phyloP scores from a whole-genome alignment of 1,140 invertebrate species.

The Pachypsylla venusta region DNA sequence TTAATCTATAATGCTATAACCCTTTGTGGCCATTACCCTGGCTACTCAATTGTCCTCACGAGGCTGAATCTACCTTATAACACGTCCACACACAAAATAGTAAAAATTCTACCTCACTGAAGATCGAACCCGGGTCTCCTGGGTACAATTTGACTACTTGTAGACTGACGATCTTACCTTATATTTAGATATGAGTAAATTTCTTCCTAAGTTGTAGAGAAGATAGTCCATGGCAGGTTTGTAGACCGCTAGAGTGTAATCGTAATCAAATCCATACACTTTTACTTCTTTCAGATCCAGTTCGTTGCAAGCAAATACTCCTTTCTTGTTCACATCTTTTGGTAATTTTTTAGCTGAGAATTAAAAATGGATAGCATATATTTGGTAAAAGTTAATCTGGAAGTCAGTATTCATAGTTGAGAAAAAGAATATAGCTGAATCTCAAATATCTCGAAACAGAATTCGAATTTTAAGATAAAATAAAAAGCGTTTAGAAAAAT shows the following conservation, averaged over 20 bases:
- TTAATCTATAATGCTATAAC: too few relatives aligned
- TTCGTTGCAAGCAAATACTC: slow-evolving; percentile 96
- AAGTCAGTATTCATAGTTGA: too few relatives aligned
- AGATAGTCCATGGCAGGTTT: slow-evolving; percentile 76
- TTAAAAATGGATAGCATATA: too few relatives aligned
- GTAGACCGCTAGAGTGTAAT: slow-evolving; percentile 95
- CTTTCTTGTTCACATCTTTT: slow-evolving; percentile 63
- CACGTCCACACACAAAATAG: background rate
- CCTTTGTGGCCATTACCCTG: too few relatives aligned
- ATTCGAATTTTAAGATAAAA: too few relatives aligned
- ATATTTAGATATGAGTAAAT: slow-evolving; percentile 71
- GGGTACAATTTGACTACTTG: background rate
- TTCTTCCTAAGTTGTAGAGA: slow-evolving; percentile 80
- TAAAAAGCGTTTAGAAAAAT: too few relatives aligned
- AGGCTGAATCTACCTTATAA: background rate
- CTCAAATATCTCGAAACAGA: too few relatives aligned
- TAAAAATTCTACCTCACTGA: background rate
- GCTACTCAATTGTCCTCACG: too few relatives aligned
- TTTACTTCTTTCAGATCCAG: slow-evolving; percentile 77
- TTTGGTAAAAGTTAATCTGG: too few relatives aligned
- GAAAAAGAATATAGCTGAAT: too few relatives aligned
- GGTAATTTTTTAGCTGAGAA: slow-evolving; percentile 67
- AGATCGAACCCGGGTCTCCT: too few relatives aligned
- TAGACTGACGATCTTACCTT: slow-evolving; percentile 45
- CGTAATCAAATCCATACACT: slow-evolving; percentile 98